Evolutionary conservation across 2,797 vertebrate genomes (phyloP).

Genomic region (Chaenodraco wilsoni): DNA sequence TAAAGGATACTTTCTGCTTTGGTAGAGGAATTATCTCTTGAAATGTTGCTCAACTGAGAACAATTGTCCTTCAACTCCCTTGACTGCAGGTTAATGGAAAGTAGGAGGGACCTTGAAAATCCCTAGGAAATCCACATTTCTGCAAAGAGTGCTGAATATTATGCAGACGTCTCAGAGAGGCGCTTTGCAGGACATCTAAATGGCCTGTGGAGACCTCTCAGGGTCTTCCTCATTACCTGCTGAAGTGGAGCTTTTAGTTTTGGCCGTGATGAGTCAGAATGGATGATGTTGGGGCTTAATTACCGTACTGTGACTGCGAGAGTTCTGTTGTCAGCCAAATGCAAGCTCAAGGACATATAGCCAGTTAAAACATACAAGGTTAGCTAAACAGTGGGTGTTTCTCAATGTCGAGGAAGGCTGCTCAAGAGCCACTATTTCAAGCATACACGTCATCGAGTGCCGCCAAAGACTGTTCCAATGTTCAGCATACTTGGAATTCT

Average conservation of each 20-base stretch:
- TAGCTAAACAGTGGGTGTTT: constrained; percentile 29
- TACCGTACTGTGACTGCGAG: constrained; percentile 42
- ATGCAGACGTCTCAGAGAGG: constrained; percentile 49
- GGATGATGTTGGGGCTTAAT: constrained; percentile 70
- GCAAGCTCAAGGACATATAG: constrained; percentile 63
- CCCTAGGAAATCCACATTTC: constrained; percentile 66
- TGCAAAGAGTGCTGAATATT: constrained; percentile 69
- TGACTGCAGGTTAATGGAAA: constrained; percentile 47
- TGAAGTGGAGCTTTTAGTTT: constrained; percentile 63
- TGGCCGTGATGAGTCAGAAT: constrained; percentile 67
- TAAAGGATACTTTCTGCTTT: constrained; percentile 43
- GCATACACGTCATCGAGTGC: too few relatives aligned
- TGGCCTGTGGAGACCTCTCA: constrained; percentile 48
- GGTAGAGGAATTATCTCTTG: constrained; percentile 36
- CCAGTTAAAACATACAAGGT: constrained; percentile 52
- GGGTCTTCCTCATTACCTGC: constrained; percentile 67
- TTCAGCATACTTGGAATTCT: too few relatives aligned
- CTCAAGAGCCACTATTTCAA: too few relatives aligned
- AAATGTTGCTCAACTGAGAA: constrained; percentile 42
- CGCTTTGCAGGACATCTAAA: constrained; percentile 30
- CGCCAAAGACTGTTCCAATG: too few relatives aligned
- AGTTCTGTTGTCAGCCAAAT: constrained; percentile 60
- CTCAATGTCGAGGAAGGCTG: too few relatives aligned
- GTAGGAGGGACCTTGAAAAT: constrained; percentile 56
- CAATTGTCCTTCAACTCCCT: constrained; percentile 45